These are phyloP conservation scores for Eristalis arbustorum DNA, from an alignment of 2,888 invertebrate species.

Conservation along the genomic window DNA sequence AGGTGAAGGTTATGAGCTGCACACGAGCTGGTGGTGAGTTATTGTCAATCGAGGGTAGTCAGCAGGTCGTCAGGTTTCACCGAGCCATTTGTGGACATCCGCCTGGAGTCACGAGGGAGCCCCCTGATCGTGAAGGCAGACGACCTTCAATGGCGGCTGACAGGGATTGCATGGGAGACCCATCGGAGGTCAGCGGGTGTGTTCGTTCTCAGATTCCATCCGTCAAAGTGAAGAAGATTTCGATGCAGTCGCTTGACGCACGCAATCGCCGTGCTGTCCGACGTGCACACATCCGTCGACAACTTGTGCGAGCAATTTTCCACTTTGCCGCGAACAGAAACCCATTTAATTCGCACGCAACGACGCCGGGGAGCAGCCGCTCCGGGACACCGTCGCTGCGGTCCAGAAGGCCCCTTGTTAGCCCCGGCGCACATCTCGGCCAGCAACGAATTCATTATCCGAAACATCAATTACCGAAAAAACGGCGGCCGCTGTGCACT, in stretches of 20 bases:
- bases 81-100: not conserved
- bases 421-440: not conserved
- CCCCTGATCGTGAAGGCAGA: not conserved
- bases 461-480: not conserved
- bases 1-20: conserved; percentile 43
- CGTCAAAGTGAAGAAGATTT: too few relatives aligned
- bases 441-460: not conserved
- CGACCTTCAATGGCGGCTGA: not conserved
- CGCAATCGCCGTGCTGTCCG: not conserved
- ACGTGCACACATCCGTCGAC: not conserved
- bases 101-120: not conserved
- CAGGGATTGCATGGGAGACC: not conserved
- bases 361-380: not conserved
- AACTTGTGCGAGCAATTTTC: not conserved
- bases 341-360: not conserved
- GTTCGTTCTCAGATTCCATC: too few relatives aligned
- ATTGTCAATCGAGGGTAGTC: conserved; percentile 13
- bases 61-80: not conserved
- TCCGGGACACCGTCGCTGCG: not conserved
- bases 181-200: too few relatives aligned
- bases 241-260: too few relatives aligned
- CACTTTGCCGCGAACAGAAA: not conserved
- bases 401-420: not conserved
- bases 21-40: conserved; percentile 47
- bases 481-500: not conserved